Evolutionary conservation across 2,797 vertebrate genomes (phyloP).

Genomic region (Mus minutoides): DNA sequence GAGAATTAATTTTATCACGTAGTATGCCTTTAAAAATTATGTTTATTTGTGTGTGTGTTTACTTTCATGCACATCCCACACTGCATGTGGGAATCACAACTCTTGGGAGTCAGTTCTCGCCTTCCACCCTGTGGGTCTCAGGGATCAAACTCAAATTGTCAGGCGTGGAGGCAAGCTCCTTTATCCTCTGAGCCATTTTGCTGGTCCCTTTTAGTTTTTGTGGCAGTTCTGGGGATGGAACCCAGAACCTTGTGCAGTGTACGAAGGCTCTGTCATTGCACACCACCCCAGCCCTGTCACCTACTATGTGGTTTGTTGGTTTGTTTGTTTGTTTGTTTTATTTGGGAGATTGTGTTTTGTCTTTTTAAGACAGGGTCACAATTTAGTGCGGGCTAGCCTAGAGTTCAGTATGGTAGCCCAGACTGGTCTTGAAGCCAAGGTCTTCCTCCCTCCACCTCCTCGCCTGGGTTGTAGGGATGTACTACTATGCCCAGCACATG

Average conservation of each 20-base stretch:
- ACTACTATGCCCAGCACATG: background rate
- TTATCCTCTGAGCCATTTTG: background rate
- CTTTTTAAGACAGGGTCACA: background rate
- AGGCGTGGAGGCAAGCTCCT: background rate
- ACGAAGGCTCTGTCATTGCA: background rate
- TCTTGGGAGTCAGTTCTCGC: background rate
- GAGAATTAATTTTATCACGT: background rate
- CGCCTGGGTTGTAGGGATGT: too few relatives aligned
- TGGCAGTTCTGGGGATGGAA: background rate
- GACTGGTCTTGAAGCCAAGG: background rate
- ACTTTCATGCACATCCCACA: background rate
- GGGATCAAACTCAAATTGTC: background rate
- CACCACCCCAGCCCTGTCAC: background rate
- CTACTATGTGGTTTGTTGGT: background rate
- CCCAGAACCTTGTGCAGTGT: background rate
- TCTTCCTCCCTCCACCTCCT: background rate
- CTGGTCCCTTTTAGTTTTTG: background rate
- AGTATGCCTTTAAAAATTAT: background rate
- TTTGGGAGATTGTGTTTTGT: background rate
- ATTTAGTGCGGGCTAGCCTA: background rate
- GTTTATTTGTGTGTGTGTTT: background rate
- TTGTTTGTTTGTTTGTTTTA: background rate
- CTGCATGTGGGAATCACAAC: background rate
- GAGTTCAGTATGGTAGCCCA: background rate
- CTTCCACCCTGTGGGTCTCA: background rate